Evolutionary conservation across 2,113 vertebrate species (phyloP).

Genomic region (Lucifuga dentata): DNA sequence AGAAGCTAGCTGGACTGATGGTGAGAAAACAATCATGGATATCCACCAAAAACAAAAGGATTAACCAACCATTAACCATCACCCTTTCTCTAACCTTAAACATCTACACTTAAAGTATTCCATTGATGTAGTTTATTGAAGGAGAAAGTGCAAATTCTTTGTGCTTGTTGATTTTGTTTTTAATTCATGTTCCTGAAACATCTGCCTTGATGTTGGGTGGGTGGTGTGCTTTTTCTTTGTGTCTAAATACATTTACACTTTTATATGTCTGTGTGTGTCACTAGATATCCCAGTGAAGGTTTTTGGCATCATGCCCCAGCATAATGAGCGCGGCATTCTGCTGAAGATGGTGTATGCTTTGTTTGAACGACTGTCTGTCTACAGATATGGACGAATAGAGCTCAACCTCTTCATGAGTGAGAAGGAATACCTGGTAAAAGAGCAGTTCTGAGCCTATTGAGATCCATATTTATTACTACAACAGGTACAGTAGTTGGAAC

Average conservation of each 20-base stretch:
- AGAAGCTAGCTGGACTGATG: slow-evolving; percentile 85
- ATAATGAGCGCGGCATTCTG: slow-evolving; percentile 82
- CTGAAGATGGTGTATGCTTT: slow-evolving; percentile 88
- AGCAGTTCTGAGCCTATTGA: background rate
- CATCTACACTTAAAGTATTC: too few species aligned
- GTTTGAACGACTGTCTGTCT: slow-evolving; percentile 88
- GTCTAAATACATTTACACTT: slow-evolving; percentile 10
- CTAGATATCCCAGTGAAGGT: slow-evolving; percentile 89
- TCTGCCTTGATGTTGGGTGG: slow-evolving; percentile 7
- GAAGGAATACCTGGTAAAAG: slow-evolving; percentile 87
- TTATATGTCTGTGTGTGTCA: slow-evolving; percentile 22
- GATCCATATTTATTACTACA: background rate
- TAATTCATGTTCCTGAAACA: too few species aligned
- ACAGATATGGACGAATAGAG: slow-evolving; percentile 90
- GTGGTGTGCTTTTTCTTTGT: background rate
- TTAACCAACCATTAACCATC: background rate
- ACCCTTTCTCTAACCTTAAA: background rate
- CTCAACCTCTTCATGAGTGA: slow-evolving; percentile 91
- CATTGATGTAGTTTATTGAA: too few species aligned
- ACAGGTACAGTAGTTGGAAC: background rate
- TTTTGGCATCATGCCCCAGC: slow-evolving; percentile 86
- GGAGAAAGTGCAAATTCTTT: too few species aligned
- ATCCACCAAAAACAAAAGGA: background rate
- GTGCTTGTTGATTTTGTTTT: too few species aligned
- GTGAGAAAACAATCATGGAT: too few species aligned